Evolutionary conservation across 2,113 vertebrate genomes (phyloP).

Genomic region (Megaceryle torquata): DNA sequence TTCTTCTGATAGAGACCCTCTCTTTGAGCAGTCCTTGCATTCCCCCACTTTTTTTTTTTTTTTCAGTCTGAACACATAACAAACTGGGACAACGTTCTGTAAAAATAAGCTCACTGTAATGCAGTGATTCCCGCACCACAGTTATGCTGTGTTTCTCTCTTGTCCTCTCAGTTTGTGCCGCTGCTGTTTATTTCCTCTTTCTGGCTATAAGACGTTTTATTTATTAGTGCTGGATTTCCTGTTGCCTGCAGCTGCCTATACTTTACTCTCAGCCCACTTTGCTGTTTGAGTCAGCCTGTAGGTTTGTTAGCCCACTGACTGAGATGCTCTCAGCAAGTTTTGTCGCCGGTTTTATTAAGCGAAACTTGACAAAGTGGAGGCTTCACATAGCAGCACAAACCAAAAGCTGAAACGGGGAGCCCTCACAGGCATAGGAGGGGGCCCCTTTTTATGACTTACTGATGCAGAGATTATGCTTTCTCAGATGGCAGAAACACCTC

Average conservation of each 20-base stretch:
- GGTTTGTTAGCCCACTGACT: neutral
- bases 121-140: neutral
- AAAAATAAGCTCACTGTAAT: conserved; percentile 55
- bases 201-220: conserved; percentile 38
- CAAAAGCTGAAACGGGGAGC: neutral
- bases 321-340: neutral
- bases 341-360: neutral
- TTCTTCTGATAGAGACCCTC: conserved; percentile 47
- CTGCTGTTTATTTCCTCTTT: conserved; percentile 63
- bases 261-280: neutral
- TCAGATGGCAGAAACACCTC: neutral
- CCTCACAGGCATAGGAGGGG: neutral
- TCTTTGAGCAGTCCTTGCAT: conserved; percentile 21
- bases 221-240: conserved; percentile 60
- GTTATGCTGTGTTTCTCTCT: conserved; percentile 8
- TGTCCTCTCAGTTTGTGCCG: conserved; percentile 16
- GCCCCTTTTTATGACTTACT: neutral
- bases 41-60: neutral
- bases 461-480: neutral
- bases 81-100: neutral
- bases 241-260: conserved; percentile 46
- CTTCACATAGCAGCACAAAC: neutral
- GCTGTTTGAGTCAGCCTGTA: neutral
- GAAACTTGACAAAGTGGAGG: neutral
- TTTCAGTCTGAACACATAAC: conserved; percentile 29